Conservation (phyloP, 2,797 vertebrate genomes). For the Tragopan temminckii region DNA sequence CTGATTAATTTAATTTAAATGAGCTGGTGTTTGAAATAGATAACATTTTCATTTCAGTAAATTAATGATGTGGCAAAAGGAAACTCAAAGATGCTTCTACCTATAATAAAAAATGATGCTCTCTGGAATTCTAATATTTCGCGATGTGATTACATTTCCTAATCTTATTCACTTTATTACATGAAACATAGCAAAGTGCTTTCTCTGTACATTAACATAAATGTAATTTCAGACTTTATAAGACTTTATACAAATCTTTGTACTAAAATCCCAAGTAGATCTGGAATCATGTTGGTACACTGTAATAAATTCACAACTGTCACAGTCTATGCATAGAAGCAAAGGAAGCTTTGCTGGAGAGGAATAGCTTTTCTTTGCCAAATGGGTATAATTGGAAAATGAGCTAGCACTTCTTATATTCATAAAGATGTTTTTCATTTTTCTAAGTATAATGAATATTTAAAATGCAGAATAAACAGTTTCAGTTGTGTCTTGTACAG, state of each 20-base stretch:
- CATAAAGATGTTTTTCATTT: background rate
- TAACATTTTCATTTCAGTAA: constrained; percentile 76
- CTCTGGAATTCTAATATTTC: constrained; percentile 58
- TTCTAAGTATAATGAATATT: background rate
- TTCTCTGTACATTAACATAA: constrained; percentile 49
- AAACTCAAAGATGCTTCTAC: constrained; percentile 59
- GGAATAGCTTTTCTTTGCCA: background rate
- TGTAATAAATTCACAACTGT: background rate
- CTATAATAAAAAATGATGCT: constrained; percentile 33
- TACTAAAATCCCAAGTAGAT: constrained; percentile 29
- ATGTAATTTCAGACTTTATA: constrained; percentile 57
- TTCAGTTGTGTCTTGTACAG: background rate
- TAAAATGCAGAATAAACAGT: background rate
- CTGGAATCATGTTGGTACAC: background rate
- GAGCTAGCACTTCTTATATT: background rate
- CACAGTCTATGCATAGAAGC: background rate
- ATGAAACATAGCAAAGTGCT: constrained; percentile 40
- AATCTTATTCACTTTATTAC: constrained; percentile 42
- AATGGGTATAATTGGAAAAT: background rate
- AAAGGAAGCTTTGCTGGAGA: background rate
- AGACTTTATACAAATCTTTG: constrained; percentile 53
- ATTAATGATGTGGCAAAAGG: constrained; percentile 70
- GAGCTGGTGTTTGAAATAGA: constrained; percentile 78
- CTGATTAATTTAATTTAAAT: constrained; percentile 80
- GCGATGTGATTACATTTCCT: constrained; percentile 55